Conservation (phyloP, 2,113 vertebrate species). For the Xerus inauris region DNA sequence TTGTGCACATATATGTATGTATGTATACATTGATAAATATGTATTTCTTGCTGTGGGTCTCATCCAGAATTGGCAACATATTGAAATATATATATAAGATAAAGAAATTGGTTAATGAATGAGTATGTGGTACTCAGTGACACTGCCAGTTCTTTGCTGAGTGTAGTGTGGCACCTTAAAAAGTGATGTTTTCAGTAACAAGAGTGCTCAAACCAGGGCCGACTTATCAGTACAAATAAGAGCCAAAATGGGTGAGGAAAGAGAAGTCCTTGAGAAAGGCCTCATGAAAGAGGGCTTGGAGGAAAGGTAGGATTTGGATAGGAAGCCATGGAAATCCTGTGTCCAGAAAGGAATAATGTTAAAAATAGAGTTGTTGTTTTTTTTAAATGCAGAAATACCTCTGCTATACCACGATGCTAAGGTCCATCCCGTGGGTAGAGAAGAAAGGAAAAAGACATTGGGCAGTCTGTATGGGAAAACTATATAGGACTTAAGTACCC, state of each 20-base stretch:
- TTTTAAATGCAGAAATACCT: not conserved
- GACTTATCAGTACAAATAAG: not conserved
- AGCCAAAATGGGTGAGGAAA: not conserved
- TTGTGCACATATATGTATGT: not conserved
- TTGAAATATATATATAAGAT: not conserved
- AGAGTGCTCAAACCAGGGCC: not conserved
- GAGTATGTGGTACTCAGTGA: not conserved
- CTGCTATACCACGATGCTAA: rapidly evolving
- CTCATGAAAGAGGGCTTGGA: not conserved
- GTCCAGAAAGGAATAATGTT: not conserved
- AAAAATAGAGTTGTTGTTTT: not conserved
- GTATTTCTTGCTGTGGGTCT: not conserved
- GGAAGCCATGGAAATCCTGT: not conserved
- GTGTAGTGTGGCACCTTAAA: not conserved
- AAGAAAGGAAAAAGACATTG: not conserved
- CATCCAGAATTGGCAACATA: constrained; percentile 7
- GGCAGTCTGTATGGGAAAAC: not conserved
- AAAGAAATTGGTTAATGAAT: not conserved
- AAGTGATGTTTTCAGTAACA: not conserved
- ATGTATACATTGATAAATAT: not conserved
- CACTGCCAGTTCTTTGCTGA: not conserved
- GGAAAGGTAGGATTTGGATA: not conserved
- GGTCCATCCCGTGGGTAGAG: not conserved
- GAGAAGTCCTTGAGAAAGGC: not conserved
- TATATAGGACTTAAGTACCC: not conserved